phyloP scores from a whole-genome alignment of 2,797 vertebrate genomes.

The Rhincodon typus region DNA sequence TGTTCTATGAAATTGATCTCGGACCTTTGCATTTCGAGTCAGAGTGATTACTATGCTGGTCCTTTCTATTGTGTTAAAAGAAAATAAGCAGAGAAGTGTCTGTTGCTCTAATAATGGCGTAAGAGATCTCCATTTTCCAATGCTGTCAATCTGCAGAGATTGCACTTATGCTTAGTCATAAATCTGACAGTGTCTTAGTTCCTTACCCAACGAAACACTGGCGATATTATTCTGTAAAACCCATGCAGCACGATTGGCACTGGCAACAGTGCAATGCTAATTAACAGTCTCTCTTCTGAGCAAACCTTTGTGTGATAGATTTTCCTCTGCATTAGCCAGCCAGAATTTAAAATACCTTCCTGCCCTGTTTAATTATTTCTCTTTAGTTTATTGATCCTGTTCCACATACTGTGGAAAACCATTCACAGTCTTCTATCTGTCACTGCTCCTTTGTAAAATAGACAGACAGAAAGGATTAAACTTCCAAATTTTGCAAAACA shows the following conservation, averaged over 20 bases:
- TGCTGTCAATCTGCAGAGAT: neutral
- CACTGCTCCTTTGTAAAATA: neutral
- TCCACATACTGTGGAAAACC: constrained; percentile 26
- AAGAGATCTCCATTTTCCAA: neutral
- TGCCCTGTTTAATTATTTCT: constrained; percentile 12
- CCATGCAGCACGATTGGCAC: constrained; percentile 11
- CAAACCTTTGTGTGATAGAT: constrained; percentile 31
- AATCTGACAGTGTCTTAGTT: constrained; percentile 7
- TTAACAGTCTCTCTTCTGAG: constrained; percentile 3
- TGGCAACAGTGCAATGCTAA: neutral
- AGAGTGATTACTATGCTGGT: neutral
- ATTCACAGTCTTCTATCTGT: neutral
- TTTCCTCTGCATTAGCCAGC: constrained; percentile 14
- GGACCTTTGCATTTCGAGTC: neutral
- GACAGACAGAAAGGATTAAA: neutral
- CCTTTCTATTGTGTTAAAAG: neutral
- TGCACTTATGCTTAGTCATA: neutral
- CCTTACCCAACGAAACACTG: neutral
- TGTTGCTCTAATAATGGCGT: neutral
- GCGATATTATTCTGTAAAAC: constrained; percentile 17
- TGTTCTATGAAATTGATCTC: neutral
- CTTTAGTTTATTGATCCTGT: constrained; percentile 17
- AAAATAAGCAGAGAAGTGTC: neutral
- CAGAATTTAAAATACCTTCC: constrained; percentile 31
- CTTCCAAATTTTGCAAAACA: neutral